A percentile compares a stretch with the other conserved stretches of the same genome.
Conservation (phyloP, 2,888 invertebrate species). For the Ichneumon xanthorius region DNA sequence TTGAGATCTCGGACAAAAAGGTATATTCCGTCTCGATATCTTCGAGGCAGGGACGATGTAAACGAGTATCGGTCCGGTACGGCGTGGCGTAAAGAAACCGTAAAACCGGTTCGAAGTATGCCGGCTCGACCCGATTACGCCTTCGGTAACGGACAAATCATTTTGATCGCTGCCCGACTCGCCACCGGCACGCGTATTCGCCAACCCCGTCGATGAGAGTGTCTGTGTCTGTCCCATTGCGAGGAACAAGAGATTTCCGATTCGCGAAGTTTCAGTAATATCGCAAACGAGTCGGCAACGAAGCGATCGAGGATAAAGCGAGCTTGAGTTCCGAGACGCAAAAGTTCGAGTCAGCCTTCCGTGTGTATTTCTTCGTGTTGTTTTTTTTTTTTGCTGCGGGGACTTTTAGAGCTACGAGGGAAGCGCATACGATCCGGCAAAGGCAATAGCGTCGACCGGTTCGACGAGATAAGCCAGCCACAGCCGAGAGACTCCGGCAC, state of each 20-base stretch:
- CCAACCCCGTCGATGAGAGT: constrained; percentile 6
- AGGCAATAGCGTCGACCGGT: constrained; percentile 77
- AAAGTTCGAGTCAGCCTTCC: background rate
- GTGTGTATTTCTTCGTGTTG: background rate
- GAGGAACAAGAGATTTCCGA: constrained; percentile 22
- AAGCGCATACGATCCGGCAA: constrained; percentile 63
- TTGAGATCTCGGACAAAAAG: constrained; percentile 36
- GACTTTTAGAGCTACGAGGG: constrained; percentile 6
- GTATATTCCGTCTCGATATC: constrained; percentile 46
- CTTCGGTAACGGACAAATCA: constrained; percentile 71
- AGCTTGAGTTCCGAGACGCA: background rate
- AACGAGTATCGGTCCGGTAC: constrained; percentile 51
- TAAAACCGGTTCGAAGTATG: constrained; percentile 71
- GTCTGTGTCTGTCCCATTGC: background rate
- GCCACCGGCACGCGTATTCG: constrained; percentile 46
- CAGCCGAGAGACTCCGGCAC: constrained; percentile 26
- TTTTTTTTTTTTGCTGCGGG: constrained; percentile 21
- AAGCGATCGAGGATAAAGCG: background rate
- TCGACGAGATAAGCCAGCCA: constrained; percentile 74
- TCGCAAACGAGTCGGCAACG: background rate
- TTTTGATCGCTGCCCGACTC: constrained; percentile 67
- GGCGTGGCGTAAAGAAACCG: constrained; percentile 63
- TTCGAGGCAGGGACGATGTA: constrained; percentile 49
- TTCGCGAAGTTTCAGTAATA: background rate
- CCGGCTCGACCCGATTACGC: constrained; percentile 67